Conservation (phyloP, 2,113 vertebrate species). For the Heterotis niloticus region DNA sequence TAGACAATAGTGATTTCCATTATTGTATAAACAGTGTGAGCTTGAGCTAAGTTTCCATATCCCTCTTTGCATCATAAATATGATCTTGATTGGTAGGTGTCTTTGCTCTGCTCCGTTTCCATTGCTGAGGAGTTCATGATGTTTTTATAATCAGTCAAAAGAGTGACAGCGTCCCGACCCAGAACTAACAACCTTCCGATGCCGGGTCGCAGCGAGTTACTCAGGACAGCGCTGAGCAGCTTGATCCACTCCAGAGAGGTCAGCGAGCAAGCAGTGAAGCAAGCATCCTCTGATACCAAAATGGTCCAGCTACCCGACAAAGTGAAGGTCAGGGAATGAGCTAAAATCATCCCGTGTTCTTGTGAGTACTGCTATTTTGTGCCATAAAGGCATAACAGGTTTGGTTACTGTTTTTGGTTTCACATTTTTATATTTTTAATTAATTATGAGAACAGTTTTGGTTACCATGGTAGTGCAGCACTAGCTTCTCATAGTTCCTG, state of each 20-base stretch:
- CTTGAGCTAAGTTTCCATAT: background rate
- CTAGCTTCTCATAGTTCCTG: too few relatives aligned
- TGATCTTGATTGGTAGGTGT: too few relatives aligned
- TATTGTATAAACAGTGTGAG: background rate
- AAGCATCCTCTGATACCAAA: constrained; percentile 42
- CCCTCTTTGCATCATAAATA: background rate
- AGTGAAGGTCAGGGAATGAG: constrained; percentile 49
- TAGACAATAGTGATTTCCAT: background rate
- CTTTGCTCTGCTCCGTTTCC: background rate
- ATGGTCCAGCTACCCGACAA: constrained; percentile 37
- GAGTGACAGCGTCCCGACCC: constrained; percentile 29
- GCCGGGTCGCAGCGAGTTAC: constrained; percentile 45
- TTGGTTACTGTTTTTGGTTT: background rate
- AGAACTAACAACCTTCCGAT: constrained; percentile 24
- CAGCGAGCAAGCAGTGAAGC: constrained; percentile 23
- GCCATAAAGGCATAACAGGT: too few relatives aligned
- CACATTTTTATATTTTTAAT: background rate
- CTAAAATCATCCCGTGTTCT: too few relatives aligned
- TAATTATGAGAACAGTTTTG: background rate
- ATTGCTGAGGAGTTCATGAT: background rate
- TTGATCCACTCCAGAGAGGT: constrained; percentile 50
- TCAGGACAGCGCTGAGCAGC: constrained; percentile 44
- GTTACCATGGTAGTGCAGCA: too few relatives aligned
- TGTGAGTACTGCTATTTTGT: too few relatives aligned
- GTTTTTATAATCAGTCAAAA: constrained; percentile 37